Conservation (phyloP, 1,140 invertebrate species). For the Ceratina australensis region DNA sequence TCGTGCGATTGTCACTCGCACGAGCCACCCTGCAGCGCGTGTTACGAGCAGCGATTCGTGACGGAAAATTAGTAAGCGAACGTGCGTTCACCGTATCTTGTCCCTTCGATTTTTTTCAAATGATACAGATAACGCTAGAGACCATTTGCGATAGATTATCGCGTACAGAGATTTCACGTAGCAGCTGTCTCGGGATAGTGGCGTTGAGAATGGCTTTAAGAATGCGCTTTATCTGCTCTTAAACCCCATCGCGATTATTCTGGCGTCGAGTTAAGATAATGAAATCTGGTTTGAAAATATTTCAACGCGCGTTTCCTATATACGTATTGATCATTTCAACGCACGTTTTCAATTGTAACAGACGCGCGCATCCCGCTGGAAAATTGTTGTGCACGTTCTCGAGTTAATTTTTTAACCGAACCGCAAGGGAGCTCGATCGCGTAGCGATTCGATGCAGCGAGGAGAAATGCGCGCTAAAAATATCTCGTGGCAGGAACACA, state of each 20-base stretch:
- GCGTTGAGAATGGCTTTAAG: background rate
- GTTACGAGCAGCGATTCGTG: slow-evolving; percentile 31
- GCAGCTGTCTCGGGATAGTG: background rate
- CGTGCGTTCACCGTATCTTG: too few relatives aligned
- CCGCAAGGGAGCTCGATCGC: background rate
- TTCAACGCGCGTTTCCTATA: too few relatives aligned
- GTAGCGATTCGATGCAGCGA: background rate
- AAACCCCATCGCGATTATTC: too few relatives aligned
- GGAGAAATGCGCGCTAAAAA: slow-evolving; percentile 61
- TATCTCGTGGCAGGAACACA: slow-evolving; percentile 64
- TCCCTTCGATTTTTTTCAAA: background rate
- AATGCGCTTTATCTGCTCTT: background rate
- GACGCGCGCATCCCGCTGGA: too few relatives aligned
- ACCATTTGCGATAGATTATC: slow-evolving; percentile 25
- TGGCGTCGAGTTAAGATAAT: too few relatives aligned
- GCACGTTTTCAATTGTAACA: too few relatives aligned
- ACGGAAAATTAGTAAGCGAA: background rate
- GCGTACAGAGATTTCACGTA: background rate
- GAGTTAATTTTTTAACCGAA: background rate
- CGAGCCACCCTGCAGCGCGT: background rate
- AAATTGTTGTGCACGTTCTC: background rate
- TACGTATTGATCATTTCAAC: too few relatives aligned
- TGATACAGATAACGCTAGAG: background rate
- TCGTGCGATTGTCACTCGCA: slow-evolving; percentile 28
- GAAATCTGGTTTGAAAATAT: too few relatives aligned